Percentiles rank a stretch among this genome's conserved stretches.
Evolutionary conservation across 2,113 vertebrate genomes (phyloP).

Genomic region (Mionectes macconnelli): DNA sequence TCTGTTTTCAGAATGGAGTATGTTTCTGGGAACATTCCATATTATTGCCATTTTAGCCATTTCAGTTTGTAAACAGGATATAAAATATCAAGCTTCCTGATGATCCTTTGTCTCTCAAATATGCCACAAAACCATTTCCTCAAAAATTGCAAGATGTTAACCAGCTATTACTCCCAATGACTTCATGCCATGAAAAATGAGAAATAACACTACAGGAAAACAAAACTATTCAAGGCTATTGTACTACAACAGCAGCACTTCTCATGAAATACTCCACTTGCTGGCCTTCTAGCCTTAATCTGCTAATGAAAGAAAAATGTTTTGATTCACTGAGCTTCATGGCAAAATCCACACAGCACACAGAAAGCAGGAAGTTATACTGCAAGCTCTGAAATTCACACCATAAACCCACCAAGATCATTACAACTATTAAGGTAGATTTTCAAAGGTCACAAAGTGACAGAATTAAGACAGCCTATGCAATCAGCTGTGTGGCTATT

Average conservation of each 20-base stretch:
- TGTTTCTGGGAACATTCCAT: background rate
- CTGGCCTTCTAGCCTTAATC: background rate
- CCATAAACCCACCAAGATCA: background rate
- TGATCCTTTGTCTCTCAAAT: slow-evolving; percentile 28
- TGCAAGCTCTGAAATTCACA: background rate
- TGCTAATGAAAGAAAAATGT: background rate
- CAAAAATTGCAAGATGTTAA: background rate
- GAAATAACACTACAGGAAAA: slow-evolving; percentile 1
- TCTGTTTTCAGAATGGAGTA: background rate
- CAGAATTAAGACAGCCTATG: background rate
- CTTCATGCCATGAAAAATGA: background rate
- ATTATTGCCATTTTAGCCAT: background rate
- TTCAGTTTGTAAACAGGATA: slow-evolving; percentile 16
- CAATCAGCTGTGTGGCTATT: background rate
- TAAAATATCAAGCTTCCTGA: slow-evolving; percentile 7
- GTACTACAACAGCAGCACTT: background rate
- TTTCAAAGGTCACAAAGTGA: background rate
- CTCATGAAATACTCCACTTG: background rate
- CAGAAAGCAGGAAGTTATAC: background rate
- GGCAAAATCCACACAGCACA: background rate
- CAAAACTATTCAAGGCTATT: background rate
- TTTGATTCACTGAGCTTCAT: background rate
- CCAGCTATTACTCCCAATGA: background rate
- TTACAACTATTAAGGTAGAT: background rate
- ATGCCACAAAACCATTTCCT: background rate